Conservation (phyloP, 2,797 vertebrate genomes). For the Mallotus villosus region DNA sequence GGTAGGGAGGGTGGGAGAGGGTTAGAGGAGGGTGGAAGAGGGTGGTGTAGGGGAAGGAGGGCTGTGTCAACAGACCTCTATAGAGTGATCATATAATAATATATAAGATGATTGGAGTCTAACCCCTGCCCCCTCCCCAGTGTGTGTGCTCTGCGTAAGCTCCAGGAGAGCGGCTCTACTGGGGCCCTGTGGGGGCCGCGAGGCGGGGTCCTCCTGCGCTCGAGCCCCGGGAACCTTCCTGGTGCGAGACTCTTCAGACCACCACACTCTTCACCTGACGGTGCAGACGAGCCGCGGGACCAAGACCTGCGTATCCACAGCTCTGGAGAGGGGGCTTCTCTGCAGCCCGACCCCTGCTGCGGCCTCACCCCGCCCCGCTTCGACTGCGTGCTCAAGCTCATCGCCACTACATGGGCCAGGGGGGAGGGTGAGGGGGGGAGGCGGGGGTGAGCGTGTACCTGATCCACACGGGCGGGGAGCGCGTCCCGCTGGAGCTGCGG, state of each 20-base stretch:
- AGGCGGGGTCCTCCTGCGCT: constrained; percentile 88
- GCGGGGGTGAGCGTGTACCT: constrained; percentile 82
- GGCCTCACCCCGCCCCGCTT: constrained; percentile 87
- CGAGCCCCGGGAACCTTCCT: constrained; percentile 93
- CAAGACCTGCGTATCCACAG: constrained; percentile 96
- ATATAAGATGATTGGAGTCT: too few relatives aligned
- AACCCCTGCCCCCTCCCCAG: too few relatives aligned
- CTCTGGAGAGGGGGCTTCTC: constrained; percentile 83
- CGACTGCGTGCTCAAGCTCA: constrained; percentile 94
- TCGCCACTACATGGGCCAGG: constrained; percentile 90
- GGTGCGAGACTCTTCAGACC: constrained; percentile 95
- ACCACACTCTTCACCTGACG: constrained; percentile 95
- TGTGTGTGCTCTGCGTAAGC: constrained; percentile 88
- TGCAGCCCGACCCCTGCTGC: constrained; percentile 90
- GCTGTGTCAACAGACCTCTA: too few relatives aligned
- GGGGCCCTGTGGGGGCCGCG: constrained; percentile 89
- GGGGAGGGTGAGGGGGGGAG: constrained; percentile 17
- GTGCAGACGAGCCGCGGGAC: constrained; percentile 92
- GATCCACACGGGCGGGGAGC: constrained; percentile 90
- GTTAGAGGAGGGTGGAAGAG: not conserved
- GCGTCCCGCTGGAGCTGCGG: constrained; percentile 88
- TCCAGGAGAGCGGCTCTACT: constrained; percentile 97
- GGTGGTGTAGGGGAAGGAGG: too few relatives aligned
- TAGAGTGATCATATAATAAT: too few relatives aligned
- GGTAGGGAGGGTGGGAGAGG: too few relatives aligned